Conservation (phyloP, 2,888 invertebrate genomes). For the Drosophila monieri region DNA sequence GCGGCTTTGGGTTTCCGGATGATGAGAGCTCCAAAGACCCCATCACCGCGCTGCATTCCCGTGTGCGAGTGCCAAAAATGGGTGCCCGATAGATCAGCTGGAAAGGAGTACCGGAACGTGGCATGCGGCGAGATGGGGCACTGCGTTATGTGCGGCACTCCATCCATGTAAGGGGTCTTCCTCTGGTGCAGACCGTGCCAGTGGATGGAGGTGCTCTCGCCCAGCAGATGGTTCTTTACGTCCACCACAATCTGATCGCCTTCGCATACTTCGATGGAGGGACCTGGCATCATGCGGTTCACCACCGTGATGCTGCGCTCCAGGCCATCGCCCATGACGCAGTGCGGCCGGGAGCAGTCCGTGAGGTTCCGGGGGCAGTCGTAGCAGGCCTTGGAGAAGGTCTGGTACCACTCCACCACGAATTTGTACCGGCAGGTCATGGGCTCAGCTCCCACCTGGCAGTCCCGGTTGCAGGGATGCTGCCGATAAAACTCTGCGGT, state of each 20-base stretch:
- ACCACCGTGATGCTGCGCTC: conserved; percentile 90
- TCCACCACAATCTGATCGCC: conserved; percentile 94
- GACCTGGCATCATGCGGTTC: conserved; percentile 95
- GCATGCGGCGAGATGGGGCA: conserved; percentile 91
- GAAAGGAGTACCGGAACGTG: conserved; percentile 90
- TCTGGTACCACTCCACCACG: conserved; percentile 90
- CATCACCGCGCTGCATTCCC: conserved; percentile 94
- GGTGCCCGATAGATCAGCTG: conserved; percentile 90
- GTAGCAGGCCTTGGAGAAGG: conserved; percentile 94
- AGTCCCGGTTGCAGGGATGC: conserved; percentile 87
- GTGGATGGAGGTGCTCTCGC: conserved; percentile 93
- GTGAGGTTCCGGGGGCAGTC: conserved; percentile 90
- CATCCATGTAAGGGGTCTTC: conserved; percentile 93
- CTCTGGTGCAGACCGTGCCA: conserved; percentile 96
- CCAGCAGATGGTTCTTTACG: conserved; percentile 90
- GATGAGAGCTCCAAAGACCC: conserved; percentile 91
- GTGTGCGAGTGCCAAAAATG: conserved; percentile 94
- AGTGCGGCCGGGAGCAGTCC: conserved; percentile 91
- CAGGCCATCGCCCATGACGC: conserved; percentile 93
- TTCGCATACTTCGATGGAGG: conserved; percentile 93
- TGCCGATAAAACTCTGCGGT: conserved; percentile 78
- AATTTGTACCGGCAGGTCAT: conserved; percentile 88
- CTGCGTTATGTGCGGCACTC: conserved; percentile 93
- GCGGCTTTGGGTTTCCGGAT: conserved; percentile 88
- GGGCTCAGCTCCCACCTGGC: conserved; percentile 84